phyloP scores from a whole-genome alignment of 2,888 invertebrate genomes.

The Agonopterix arenella region DNA sequence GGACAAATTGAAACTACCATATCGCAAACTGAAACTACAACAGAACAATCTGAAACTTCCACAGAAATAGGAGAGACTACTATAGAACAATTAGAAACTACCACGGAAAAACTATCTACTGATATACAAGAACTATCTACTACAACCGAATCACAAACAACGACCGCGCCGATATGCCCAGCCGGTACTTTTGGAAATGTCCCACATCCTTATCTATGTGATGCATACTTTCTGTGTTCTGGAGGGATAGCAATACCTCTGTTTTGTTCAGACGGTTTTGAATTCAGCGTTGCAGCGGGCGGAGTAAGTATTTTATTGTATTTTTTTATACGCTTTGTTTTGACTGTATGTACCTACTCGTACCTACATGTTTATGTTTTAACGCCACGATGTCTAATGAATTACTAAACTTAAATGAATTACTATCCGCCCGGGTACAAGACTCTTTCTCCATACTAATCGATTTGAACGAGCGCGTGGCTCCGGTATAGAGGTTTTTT shows the following conservation, averaged over 20 bases:
- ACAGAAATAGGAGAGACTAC: not conserved
- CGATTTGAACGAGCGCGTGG: too few species aligned
- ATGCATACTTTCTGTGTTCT: constrained; percentile 27
- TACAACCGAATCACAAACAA: constrained; percentile 1
- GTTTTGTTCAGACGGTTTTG: constrained; percentile 20
- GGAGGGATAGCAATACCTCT: constrained; percentile 18
- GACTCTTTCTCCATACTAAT: too few species aligned
- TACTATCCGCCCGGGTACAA: too few species aligned
- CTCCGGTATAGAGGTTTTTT: too few species aligned
- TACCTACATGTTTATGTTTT: too few species aligned
- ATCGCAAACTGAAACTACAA: not conserved
- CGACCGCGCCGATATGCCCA: constrained; percentile 14
- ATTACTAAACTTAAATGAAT: too few species aligned
- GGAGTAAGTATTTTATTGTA: constrained; percentile 14
- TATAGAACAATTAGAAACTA: not conserved
- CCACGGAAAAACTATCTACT: not conserved
- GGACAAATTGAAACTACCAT: not conserved
- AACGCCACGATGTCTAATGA: too few species aligned
- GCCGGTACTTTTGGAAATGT: constrained; percentile 23
- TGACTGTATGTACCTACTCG: too few species aligned
- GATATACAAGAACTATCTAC: not conserved
- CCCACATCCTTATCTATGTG: constrained; percentile 24
- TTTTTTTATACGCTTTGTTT: not conserved
- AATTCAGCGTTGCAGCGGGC: constrained; percentile 20
- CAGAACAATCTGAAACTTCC: not conserved